Evolutionary conservation across 2,113 vertebrate genomes (phyloP), one percentile per base, ranked within the genome.

Genomic region (Penelope pileata): DNA sequence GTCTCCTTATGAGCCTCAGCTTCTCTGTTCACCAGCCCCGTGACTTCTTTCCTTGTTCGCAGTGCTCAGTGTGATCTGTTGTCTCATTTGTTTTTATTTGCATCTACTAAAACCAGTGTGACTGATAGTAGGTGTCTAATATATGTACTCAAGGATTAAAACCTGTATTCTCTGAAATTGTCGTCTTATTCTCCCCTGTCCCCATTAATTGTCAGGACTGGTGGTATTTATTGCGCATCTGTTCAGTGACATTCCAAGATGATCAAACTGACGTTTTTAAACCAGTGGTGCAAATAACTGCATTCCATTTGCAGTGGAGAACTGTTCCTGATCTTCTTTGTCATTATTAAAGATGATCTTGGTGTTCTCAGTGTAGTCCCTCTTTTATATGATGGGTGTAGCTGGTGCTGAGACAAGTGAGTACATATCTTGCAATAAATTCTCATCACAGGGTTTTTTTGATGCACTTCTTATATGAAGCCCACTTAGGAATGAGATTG

Each of bases 161-260:
- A 74, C 47, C 5, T 26, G 5, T 42, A 7, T 59, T 88, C 36
- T 72, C 3, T 69, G 69, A 54, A 40, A 26, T 12, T 62, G 63
- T 92, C n/a, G 59, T 50, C 80, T 60, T 94, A 89, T 89, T 95
- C 84, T 81, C 94, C 53, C 17, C 91, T 85, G 92, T 48, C 18
- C 34, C 77, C 16, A 9, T 74, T 76, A 48, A 38, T 78, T 79
- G 63, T 91, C 50, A 80, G 67, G 4, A 56, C 24, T 32, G 27
- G 7, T 63, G 19, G 1, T 40, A 89, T 51, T 90, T 79, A 8
- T 47, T 54, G 47, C 63, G 32, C 32, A 17, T 45, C 70, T 89
- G 34, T 67, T 85, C 42, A 56, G 26, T 56, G 26, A 12, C 79
- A 47, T 75, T 81, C 26, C 30, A 73, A 36, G 53, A 34, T 32